Conservation (phyloP, 2,113 vertebrate species). For the Glaucidium brasilianum region DNA sequence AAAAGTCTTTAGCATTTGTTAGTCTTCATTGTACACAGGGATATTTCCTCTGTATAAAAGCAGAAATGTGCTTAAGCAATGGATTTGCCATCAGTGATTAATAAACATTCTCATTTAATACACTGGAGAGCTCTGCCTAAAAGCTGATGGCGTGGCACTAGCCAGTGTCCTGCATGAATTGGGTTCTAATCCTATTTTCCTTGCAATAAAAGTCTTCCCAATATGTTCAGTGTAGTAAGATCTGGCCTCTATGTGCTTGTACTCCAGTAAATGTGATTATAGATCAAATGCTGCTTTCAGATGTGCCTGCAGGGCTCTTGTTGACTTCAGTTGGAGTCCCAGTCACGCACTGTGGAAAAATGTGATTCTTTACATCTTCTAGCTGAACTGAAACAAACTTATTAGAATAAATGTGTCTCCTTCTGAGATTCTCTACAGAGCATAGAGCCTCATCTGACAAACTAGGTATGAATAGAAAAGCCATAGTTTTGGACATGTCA, state of each 20-base stretch:
- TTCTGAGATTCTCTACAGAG: not conserved
- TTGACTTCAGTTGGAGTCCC: not conserved
- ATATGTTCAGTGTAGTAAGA: not conserved
- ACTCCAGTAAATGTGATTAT: not conserved
- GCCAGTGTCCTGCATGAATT: not conserved
- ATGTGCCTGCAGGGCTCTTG: not conserved
- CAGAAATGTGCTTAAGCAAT: not conserved
- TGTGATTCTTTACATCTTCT: not conserved
- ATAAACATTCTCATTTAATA: not conserved
- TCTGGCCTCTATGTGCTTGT: not conserved
- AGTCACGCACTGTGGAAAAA: not conserved
- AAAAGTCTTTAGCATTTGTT: not conserved
- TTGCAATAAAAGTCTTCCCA: not conserved
- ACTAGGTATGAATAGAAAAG: not conserved
- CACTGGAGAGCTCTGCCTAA: not conserved
- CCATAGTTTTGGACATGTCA: not conserved
- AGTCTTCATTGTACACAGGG: not conserved
- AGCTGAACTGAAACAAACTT: not conserved
- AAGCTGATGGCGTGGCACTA: not conserved
- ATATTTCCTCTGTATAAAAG: not conserved
- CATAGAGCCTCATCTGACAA: not conserved
- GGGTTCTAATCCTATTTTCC: not conserved
- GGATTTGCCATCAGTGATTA: not conserved
- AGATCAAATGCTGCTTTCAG: not conserved
- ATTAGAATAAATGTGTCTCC: not conserved